Evolutionary conservation across 1,140 invertebrate species (phyloP).

Genomic region (Conopomorpha cramerella): DNA sequence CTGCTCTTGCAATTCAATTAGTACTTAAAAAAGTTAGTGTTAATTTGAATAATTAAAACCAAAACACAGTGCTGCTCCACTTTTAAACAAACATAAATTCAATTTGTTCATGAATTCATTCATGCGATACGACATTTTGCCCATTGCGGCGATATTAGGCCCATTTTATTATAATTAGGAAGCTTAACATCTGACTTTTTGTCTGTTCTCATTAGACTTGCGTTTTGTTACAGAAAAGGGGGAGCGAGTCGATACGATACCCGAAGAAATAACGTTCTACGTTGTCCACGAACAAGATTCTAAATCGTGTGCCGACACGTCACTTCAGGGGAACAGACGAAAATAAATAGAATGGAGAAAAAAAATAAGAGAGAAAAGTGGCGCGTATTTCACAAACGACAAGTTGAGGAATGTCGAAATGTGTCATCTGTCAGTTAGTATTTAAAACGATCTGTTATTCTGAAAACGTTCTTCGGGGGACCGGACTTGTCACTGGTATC

Average conservation of each 20-base stretch:
- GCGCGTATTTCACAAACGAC: conserved; percentile 43
- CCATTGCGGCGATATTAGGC: conserved; percentile 21
- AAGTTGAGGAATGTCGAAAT: conserved; percentile 60
- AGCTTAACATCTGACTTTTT: conserved; percentile 22
- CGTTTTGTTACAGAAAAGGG: conserved; percentile 15
- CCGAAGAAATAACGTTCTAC: conserved; percentile 3
- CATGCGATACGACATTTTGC: too few species aligned
- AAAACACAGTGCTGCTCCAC: too few species aligned
- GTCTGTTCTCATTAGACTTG: conserved; percentile 31
- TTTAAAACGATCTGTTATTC: conserved; percentile 58
- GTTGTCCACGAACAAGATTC: conserved; percentile 10
- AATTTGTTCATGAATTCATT: too few species aligned
- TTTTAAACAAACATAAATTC: too few species aligned
- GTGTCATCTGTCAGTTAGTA: conserved; percentile 57
- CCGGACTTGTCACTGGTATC: too few species aligned
- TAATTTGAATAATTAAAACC: too few species aligned
- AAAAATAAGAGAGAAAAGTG: too few species aligned
- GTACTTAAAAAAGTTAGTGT: too few species aligned
- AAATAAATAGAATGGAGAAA: conserved; percentile 32
- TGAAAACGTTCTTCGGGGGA: conserved; percentile 25
- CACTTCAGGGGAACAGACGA: conserved; percentile 11
- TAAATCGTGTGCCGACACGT: conserved; percentile 10
- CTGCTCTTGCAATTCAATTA: too few species aligned
- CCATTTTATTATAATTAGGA: conserved; percentile 20
- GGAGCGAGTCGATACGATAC: background rate